phyloP scores from a whole-genome alignment of 2,888 invertebrate genomes.

The Pilophorus perplexus region DNA sequence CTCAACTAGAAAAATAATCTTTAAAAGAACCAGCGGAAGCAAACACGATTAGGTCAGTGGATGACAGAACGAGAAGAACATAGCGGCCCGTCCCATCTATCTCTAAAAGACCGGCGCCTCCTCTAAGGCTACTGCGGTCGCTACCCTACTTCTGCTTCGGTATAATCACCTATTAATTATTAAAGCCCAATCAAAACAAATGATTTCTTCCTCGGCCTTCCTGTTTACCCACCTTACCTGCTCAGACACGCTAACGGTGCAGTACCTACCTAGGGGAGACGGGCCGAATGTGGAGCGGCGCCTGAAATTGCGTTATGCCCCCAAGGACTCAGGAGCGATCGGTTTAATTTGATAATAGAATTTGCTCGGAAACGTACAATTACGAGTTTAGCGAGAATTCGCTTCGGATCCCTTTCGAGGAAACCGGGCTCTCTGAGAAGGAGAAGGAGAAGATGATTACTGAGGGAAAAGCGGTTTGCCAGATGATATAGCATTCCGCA shows the following conservation, averaged over 20 bases:
- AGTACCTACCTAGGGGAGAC: background rate
- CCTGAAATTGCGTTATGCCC: constrained; percentile 35
- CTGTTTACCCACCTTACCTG: constrained; percentile 17
- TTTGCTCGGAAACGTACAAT: constrained; percentile 23
- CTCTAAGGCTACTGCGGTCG: background rate
- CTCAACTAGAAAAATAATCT: too few relatives aligned
- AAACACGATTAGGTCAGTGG: too few relatives aligned
- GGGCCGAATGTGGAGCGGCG: constrained; percentile 23
- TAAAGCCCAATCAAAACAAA: constrained; percentile 39
- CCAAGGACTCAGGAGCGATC: constrained; percentile 22
- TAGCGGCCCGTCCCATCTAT: constrained; percentile 24
- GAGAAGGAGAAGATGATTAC: background rate
- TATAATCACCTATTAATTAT: constrained; percentile 40
- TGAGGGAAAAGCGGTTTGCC: background rate
- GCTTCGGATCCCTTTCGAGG: too few relatives aligned
- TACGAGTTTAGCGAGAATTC: constrained; percentile 18
- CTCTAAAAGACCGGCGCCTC: constrained; percentile 13
- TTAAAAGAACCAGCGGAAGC: background rate
- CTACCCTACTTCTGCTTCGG: constrained; percentile 21
- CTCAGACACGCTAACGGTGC: constrained; percentile 20
- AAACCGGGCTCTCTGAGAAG: background rate
- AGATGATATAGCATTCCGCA: background rate
- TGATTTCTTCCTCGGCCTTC: constrained; percentile 16
- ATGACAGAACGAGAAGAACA: background rate
- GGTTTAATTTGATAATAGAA: constrained; percentile 31